Percentiles rank a stretch among this genome's conserved stretches.
Conservation (phyloP, 2,797 vertebrate genomes). For the Microchirus variegatus region DNA sequence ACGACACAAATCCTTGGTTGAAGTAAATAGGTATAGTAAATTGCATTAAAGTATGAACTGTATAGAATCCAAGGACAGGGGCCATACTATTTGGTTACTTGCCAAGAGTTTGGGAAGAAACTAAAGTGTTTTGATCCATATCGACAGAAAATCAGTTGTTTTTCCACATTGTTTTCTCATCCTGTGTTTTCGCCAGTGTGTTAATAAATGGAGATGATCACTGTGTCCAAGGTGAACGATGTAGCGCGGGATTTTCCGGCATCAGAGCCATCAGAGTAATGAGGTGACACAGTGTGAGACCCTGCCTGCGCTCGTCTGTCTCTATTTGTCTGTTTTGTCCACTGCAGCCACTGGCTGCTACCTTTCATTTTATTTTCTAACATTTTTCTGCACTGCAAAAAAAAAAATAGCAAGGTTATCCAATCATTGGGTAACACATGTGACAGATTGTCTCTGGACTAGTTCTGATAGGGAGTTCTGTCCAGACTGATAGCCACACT, state of each 20-base stretch:
- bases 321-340: slow-evolving; percentile 46
- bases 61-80: no score
- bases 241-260: slow-evolving; percentile 36
- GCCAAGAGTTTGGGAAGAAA: no score
- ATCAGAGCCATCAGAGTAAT: slow-evolving; percentile 58
- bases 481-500: slow-evolving; percentile 1
- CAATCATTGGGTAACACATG: slow-evolving; percentile 1
- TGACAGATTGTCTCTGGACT: slow-evolving; percentile 6
- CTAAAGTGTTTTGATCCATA: no score
- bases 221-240: slow-evolving; percentile 49
- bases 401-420: slow-evolving; percentile 9
- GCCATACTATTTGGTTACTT: no score
- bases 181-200: neutral
- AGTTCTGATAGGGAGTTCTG: neutral
- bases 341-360: slow-evolving; percentile 4
- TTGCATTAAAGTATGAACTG: no score
- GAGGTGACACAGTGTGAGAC: slow-evolving; percentile 41
- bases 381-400: slow-evolving; percentile 11
- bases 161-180: slow-evolving; percentile 11
- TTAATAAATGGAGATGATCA: slow-evolving; percentile 57
- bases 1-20: no score
- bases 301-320: slow-evolving; percentile 45
- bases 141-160: neutral
- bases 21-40: no score
- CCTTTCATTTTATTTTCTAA: slow-evolving; percentile 25